Conservation (phyloP, 2,888 invertebrate genomes). For the Melanchra persicariae region DNA sequence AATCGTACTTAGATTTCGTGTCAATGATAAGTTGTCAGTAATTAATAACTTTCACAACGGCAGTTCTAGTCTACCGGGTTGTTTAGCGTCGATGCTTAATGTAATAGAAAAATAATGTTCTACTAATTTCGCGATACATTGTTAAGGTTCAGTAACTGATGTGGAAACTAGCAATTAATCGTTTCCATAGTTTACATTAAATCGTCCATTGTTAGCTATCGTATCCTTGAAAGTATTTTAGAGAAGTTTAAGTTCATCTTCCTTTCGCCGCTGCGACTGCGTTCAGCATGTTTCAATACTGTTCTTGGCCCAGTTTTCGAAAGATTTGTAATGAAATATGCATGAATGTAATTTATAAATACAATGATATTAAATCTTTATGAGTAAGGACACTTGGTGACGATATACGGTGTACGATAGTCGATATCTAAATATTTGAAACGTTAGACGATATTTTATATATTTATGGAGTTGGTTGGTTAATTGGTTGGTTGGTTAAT, state of each 20-base stretch:
- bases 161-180: conserved; percentile 37
- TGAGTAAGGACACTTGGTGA: conserved; percentile 6
- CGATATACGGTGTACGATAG: conserved; percentile 15
- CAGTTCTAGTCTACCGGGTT: conserved; percentile 52
- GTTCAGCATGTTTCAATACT: conserved; percentile 67
- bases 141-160: conserved; percentile 34
- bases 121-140: conserved; percentile 21
- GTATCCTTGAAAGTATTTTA: conserved; percentile 63
- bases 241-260: conserved; percentile 63
- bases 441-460: not conserved
- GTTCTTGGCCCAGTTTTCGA: conserved; percentile 77
- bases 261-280: conserved; percentile 70
- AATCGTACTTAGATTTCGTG: conserved; percentile 57
- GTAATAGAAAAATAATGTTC: conserved; percentile 32
- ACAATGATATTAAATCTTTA: conserved; percentile 31
- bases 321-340: conserved; percentile 60
- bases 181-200: conserved; percentile 43
- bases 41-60: conserved; percentile 62
- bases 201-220: conserved; percentile 45
- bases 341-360: conserved; percentile 47
- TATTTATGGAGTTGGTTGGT: conserved; percentile 4
- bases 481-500: too few species aligned
- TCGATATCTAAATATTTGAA: conserved; percentile 23
- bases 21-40: conserved; percentile 52
- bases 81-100: conserved; percentile 35